Evolutionary conservation across 2,888 invertebrate species (phyloP), one percentile per base, ranked within the genome.

Genomic region (Heteropelma amictum): DNA sequence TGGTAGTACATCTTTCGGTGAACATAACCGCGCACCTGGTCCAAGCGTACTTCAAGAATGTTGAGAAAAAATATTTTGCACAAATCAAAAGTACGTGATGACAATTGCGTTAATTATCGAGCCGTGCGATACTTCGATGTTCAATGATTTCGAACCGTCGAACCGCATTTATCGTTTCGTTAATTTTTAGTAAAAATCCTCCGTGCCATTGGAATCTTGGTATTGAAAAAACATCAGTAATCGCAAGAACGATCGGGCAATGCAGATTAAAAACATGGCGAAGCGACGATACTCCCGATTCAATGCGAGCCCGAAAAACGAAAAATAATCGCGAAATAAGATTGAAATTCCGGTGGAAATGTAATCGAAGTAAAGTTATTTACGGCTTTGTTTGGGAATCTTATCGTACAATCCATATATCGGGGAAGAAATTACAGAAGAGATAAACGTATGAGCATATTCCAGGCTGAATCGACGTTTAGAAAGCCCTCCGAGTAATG

Each of bases 1-100:
- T 86, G 83, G 84, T 85, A 79, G 78, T 82, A 81, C 79, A 81
- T 82, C 79, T 83, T 80, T 69, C 81, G 83, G 80, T 83, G 85
- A 73, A 82, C 77, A 75, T 72, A 78, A 68, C 51, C 63, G 63
- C 60, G 64, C 38, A 61, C 45, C 49, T 78, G 58, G 60, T 53
- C 74, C 69, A 42, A 54, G 54, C 42, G 49, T 40, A 30, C 49
- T 65, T 65, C 12, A 30, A 40, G 40, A 23, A 19, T 47, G 49
- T 45, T 21, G 5, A 60, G 35, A 42, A 26, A 51, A 21, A 53
- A 30, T 42, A 28, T 35, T 38, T 2, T 1, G 10, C 12, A 14
- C 12, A 42, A 56, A 33, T 56, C 6, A 28, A 35, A 30, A 30
- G 14, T 19, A 53, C 38, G 45, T 2, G 3, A 42, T 40, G 23